Percentiles rank a stretch among this genome's conserved stretches.
phyloP scores from a whole-genome alignment of 2,113 vertebrate species.

The Fulmarus glacialis region DNA sequence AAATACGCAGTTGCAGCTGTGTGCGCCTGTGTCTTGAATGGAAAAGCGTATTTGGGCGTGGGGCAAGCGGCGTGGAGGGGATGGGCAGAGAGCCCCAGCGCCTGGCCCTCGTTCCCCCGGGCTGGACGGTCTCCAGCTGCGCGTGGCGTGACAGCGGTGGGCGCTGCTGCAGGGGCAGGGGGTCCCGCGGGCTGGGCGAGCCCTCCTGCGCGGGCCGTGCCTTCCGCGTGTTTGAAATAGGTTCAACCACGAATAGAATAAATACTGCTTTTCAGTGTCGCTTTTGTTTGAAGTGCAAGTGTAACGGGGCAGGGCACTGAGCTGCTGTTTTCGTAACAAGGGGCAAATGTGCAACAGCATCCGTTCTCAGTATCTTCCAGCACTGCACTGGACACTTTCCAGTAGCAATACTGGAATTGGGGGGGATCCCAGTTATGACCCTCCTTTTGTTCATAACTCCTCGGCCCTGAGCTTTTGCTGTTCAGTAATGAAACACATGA shows the following conservation, averaged over 20 bases:
- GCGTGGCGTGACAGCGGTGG: accelerated
- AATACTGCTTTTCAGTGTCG: background rate
- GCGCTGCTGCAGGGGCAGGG: background rate
- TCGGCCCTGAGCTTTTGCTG: background rate
- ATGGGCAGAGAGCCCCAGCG: background rate
- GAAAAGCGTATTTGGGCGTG: accelerated
- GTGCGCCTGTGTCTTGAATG: background rate
- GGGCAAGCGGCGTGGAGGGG: background rate
- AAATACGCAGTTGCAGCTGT: background rate
- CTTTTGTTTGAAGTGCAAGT: background rate
- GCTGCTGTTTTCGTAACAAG: background rate
- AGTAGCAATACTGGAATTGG: background rate
- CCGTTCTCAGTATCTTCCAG: background rate
- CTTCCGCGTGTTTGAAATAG: background rate
- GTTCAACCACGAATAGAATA: background rate
- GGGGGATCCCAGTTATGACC: background rate
- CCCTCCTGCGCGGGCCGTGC: accelerated
- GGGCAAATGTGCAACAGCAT: background rate
- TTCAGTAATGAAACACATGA: background rate
- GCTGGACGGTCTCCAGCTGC: accelerated
- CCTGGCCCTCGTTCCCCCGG: accelerated
- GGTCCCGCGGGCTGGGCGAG: background rate
- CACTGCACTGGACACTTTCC: background rate
- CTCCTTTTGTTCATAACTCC: background rate
- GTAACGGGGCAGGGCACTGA: background rate